A percentile compares a stretch with the other conserved stretches of the same genome.
These are phyloP conservation scores for Rattus norvegicus DNA, from an alignment of 2,113 vertebrate species.

Conservation along the genomic window DNA sequence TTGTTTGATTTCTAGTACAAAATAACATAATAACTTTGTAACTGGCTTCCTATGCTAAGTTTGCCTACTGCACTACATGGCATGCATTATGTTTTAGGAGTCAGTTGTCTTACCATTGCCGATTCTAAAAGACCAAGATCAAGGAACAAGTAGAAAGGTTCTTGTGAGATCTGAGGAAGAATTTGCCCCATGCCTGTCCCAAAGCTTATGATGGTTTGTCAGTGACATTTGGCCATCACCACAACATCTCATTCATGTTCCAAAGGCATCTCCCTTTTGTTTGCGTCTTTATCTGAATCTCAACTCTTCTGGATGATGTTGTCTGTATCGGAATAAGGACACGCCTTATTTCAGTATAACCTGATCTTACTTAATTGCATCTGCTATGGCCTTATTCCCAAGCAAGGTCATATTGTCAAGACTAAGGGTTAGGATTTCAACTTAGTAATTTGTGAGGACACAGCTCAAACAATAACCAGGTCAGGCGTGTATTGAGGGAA, in stretches of 20 bases:
- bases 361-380: not conserved
- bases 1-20: not conserved
- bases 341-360: not conserved
- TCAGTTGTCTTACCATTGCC: not conserved
- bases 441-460: not conserved
- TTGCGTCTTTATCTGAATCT: not conserved
- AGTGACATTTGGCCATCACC: not conserved
- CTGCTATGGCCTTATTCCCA: slow-evolving; percentile 9
- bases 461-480: not conserved
- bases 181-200: not conserved
- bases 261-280: not conserved
- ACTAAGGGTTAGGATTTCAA: not conserved
- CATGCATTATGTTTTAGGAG: not conserved
- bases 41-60: not conserved
- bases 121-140: not conserved
- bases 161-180: not conserved
- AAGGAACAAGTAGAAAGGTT: not conserved
- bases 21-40: not conserved
- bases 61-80: not conserved
- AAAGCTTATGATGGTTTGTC: not conserved
- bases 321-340: not conserved
- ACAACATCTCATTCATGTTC: not conserved
- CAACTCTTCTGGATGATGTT: not conserved
- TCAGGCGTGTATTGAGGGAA: not conserved
- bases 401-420: not conserved